Evolutionary conservation across 2,113 vertebrate genomes (phyloP).

Genomic region (Cottus gobio): DNA sequence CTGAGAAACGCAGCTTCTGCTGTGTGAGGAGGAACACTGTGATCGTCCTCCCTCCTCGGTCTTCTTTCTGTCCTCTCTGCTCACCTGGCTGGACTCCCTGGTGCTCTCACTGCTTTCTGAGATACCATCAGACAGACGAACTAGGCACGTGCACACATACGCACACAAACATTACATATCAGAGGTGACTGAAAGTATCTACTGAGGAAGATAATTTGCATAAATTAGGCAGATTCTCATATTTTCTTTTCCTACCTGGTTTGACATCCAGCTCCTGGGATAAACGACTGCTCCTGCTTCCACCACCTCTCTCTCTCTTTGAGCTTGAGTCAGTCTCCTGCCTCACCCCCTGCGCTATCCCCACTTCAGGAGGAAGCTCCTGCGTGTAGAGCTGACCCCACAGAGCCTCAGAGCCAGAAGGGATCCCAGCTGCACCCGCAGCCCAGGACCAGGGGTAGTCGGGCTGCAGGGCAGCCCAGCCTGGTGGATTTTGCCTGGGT

Average conservation of each 20-base stretch:
- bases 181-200: not conserved
- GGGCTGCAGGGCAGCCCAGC: not conserved
- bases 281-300: slow-evolving; percentile 30
- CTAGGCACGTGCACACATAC: slow-evolving; percentile 55
- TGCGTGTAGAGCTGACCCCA: slow-evolving; percentile 25
- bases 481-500: slow-evolving; percentile 24
- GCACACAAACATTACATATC: not conserved
- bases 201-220: not conserved
- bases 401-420: slow-evolving; percentile 27
- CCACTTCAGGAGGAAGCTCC: slow-evolving; percentile 39
- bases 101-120: slow-evolving; percentile 62
- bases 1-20: slow-evolving; percentile 32
- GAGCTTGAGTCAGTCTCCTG: slow-evolving; percentile 13
- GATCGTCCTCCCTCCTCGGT: slow-evolving; percentile 45
- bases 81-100: slow-evolving; percentile 42
- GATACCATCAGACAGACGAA: slow-evolving; percentile 62
- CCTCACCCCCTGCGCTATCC: not conserved
- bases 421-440: slow-evolving; percentile 10
- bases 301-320: slow-evolving; percentile 14
- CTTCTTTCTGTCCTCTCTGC: slow-evolving; percentile 40
- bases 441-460: slow-evolving; percentile 31
- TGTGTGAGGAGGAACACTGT: slow-evolving; percentile 12
- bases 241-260: slow-evolving; percentile 68
- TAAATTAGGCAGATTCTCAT: not conserved
- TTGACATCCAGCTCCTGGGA: slow-evolving; percentile 74